Base-by-base conservation (phyloP, 2,797 vertebrate species). In the Peromyscus nudipes region DNA sequence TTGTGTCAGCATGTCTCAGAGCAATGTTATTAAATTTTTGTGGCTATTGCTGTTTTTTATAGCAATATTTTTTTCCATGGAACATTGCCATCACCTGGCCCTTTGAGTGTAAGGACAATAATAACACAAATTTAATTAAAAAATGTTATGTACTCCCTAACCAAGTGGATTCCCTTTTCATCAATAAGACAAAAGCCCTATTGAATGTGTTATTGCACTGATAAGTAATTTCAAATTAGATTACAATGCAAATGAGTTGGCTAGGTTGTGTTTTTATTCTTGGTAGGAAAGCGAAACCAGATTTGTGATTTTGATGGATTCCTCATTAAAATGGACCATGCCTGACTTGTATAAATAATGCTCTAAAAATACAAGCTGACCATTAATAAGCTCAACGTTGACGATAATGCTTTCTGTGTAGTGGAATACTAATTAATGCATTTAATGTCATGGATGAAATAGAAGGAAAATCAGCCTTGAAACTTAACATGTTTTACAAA, bases 91-190 rank as follows among this genome's bases (percentile, higher is more conserved):
- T 97, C 96, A 97, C 86, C 96, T 97, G 95, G 92, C 87, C 97
- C 92, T 98, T 93, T 92, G 98, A 96, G 95, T 96, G 57, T 97
- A 96, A 97, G 83, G 96, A 98, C 94, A 98, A 97, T 97, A 97
- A 97, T 95, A 97, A 96, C 94, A 97, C 97, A 97, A 98, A 98
- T 98, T 98, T 98, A 98, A 98, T 98, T 98, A 96, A 98, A 98
- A 98, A 98, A 97, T 97, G 91, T 94, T 97, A 96, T 97, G 95
- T 97, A 95, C 87, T 98, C 97, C 97, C 95, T 94, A 96, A 97
- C 96, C 96, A 97, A 97, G 95, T 97, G 83, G 96, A 97, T 97
- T 97, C 95, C 83, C 97, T 97, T 97, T 98, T 97, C 97, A 98
- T 98, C 96, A 98, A 96, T 96, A 98, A 97, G 97, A 98, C 97